A percentile compares a stretch with the other conserved stretches of the same genome.
phyloP scores from a whole-genome alignment of 2,797 vertebrate species.

The Pelochelys cantorii region DNA sequence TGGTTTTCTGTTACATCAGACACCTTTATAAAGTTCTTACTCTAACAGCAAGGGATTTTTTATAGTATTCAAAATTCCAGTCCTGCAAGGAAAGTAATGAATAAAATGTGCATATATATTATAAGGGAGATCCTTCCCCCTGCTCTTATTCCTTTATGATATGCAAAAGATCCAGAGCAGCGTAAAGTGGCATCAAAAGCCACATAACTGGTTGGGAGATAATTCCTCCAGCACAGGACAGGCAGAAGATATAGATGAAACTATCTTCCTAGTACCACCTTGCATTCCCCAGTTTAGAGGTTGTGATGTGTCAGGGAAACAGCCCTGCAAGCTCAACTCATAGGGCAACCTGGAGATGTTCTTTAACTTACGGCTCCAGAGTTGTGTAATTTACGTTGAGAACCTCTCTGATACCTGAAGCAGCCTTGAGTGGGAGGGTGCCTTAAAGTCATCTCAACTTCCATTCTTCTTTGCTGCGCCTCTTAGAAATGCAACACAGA shows the following conservation, averaged over 20 bases:
- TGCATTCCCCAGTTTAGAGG: neutral
- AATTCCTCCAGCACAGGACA: neutral
- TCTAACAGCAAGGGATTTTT: neutral
- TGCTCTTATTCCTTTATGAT: neutral
- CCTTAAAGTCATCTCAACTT: neutral
- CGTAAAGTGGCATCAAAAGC: neutral
- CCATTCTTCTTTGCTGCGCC: neutral
- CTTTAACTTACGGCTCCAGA: neutral
- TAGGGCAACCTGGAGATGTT: neutral
- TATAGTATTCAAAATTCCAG: neutral
- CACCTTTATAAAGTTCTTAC: neutral
- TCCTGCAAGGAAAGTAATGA: neutral
- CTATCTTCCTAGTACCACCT: neutral
- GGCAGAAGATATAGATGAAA: neutral
- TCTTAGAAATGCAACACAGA: neutral
- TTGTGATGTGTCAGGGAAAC: neutral
- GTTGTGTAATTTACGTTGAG: neutral
- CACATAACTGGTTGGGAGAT: neutral
- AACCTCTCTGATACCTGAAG: neutral
- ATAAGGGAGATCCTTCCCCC: neutral
- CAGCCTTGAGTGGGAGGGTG: neutral
- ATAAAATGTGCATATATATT: neutral
- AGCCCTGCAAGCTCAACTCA: neutral
- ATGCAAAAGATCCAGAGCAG: neutral
- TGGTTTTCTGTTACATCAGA: neutral